Conservation (phyloP, 1,140 invertebrate genomes). For the Zeugodacus cucurbitae region DNA sequence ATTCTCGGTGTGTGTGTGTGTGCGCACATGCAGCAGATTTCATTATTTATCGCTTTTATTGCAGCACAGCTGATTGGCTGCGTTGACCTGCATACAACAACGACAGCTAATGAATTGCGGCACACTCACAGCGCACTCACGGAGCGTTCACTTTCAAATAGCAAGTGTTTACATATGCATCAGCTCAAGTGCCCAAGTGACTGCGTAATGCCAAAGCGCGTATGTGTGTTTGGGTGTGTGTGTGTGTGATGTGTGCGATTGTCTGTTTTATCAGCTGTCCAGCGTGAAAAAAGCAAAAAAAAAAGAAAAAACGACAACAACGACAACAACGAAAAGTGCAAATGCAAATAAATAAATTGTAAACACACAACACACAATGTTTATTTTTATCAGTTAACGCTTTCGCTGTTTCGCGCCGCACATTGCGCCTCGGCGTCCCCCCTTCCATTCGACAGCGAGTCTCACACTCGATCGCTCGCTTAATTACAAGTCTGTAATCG, state of each 20-base stretch:
- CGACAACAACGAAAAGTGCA: neutral
- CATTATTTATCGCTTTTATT: conserved; percentile 26
- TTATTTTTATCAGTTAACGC: conserved; percentile 10
- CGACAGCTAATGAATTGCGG: neutral
- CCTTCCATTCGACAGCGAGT: neutral
- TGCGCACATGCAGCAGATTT: neutral
- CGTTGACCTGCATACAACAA: conserved; percentile 26
- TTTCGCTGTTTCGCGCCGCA: neutral
- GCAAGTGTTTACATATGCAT: conserved; percentile 23
- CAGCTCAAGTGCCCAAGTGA: neutral
- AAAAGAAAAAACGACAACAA: neutral
- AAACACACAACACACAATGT: conserved; percentile 1
- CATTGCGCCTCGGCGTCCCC: neutral
- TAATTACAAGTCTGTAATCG: neutral
- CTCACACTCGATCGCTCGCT: neutral
- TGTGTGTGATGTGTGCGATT: neutral
- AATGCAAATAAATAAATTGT: conserved; percentile 9
- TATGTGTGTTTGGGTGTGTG: neutral
- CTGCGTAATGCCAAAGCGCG: neutral
- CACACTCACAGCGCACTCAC: neutral
- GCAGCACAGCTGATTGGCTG: conserved; percentile 20
- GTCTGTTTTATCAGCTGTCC: conserved; percentile 29
- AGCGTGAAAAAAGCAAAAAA: neutral
- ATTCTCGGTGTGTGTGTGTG: too few species aligned
- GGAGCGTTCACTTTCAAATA: conserved; percentile 28